Conservation (phyloP, 2,888 invertebrate genomes). For the Papilio gigon region DNA sequence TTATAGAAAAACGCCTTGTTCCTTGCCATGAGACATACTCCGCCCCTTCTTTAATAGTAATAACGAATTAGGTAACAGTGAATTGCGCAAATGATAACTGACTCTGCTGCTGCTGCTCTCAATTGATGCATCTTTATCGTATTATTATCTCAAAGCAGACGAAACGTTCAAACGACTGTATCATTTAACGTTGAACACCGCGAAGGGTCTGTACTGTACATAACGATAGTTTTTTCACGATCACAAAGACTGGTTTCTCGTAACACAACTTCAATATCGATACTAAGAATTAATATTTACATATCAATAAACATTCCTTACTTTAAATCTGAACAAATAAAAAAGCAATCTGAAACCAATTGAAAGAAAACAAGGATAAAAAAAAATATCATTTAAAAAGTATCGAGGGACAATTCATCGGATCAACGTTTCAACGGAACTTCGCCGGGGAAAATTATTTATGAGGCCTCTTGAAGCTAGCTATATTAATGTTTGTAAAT, state of each 20-base stretch:
- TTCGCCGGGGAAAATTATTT: slow-evolving; percentile 15
- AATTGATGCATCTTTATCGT: no score
- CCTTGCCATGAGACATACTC: no score
- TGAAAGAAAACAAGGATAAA: slow-evolving; percentile 12
- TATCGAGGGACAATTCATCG: slow-evolving; percentile 27
- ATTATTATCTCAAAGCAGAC: no score
- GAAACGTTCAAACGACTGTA: no score
- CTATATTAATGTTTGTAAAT: slow-evolving; percentile 9
- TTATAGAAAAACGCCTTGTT: no score
- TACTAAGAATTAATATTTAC: background rate
- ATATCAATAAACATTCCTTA: slow-evolving; percentile 1
- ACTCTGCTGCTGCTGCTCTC: no score
- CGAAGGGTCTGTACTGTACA: no score
- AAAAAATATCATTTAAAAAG: slow-evolving; percentile 18
- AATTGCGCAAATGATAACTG: no score
- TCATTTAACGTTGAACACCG: no score
- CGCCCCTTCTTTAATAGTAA: no score
- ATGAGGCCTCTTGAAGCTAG: slow-evolving; percentile 7
- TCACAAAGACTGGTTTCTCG: background rate
- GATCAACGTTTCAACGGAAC: slow-evolving; percentile 15
- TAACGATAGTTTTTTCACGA: background rate
- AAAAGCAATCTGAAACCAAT: slow-evolving; percentile 19
- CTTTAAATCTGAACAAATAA: slow-evolving; percentile 14
- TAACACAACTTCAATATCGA: background rate
- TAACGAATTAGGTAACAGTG: no score